Evolutionary conservation across 2,113 vertebrate genomes (phyloP).

Genomic region (Trichechus manatus): DNA sequence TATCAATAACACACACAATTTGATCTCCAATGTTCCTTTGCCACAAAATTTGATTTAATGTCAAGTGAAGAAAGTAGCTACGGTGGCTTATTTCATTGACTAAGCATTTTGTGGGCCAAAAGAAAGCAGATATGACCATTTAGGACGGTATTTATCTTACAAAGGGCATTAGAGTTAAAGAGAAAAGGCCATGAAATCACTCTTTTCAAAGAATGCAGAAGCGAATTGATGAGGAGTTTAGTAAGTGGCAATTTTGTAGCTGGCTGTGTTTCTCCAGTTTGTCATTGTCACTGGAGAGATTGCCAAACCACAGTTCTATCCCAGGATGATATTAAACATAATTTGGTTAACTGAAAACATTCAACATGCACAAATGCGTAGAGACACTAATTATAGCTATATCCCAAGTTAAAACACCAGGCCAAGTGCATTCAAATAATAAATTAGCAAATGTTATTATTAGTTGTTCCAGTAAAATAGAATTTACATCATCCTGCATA

Average conservation of each 20-base stretch:
- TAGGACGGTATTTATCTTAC: constrained; percentile 78
- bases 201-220: constrained; percentile 73
- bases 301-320: constrained; percentile 69
- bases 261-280: constrained; percentile 73
- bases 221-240: constrained; percentile 68
- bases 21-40: constrained; percentile 72
- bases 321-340: constrained; percentile 64
- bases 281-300: constrained; percentile 61
- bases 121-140: constrained; percentile 77
- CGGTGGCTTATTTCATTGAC: constrained; percentile 76
- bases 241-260: constrained; percentile 75
- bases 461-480: constrained; percentile 24
- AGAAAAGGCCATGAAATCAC: constrained; percentile 72
- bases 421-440: neutral
- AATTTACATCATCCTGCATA: neutral
- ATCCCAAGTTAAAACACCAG: constrained; percentile 15
- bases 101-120: constrained; percentile 81
- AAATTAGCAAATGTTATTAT: constrained; percentile 39
- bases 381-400: neutral
- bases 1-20: constrained; percentile 67
- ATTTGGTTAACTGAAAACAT: constrained; percentile 64
- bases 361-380: constrained; percentile 45
- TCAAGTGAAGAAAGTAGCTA: constrained; percentile 67
- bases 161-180: constrained; percentile 54
- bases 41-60: constrained; percentile 77